phyloP scores from a whole-genome alignment of 2,113 vertebrate genomes.

The Henicopernis longicauda region DNA sequence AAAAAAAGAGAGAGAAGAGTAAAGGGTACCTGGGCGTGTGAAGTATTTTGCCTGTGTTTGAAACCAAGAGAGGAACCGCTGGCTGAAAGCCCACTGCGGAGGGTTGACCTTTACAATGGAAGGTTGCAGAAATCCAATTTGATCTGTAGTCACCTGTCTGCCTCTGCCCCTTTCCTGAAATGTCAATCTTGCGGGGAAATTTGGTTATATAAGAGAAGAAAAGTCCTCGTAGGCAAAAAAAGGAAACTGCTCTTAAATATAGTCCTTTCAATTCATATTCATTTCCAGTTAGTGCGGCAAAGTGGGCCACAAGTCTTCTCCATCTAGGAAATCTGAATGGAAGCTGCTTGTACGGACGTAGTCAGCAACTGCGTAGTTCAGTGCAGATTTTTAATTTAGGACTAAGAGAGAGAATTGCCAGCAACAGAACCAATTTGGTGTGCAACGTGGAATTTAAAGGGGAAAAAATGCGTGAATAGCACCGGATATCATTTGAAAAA shows the following conservation, averaged over 20 bases:
- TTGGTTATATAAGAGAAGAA: constrained; percentile 60
- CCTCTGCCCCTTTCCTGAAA: constrained; percentile 67
- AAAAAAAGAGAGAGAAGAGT: neutral
- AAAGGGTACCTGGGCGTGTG: neutral
- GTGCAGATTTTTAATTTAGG: constrained; percentile 60
- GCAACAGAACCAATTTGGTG: constrained; percentile 32
- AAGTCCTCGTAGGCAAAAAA: constrained; percentile 58
- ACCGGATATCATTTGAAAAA: constrained; percentile 17
- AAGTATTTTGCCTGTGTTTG: neutral
- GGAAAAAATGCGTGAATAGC: neutral
- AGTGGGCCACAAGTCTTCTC: neutral
- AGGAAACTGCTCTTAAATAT: constrained; percentile 1
- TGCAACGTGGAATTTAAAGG: constrained; percentile 25
- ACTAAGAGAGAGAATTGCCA: constrained; percentile 59
- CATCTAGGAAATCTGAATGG: constrained; percentile 46
- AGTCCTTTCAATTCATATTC: constrained; percentile 36
- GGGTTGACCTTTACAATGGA: constrained; percentile 72
- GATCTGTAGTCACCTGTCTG: constrained; percentile 74
- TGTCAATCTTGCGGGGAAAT: constrained; percentile 68
- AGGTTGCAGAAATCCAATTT: constrained; percentile 74
- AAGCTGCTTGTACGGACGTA: neutral
- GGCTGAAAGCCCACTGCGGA: constrained; percentile 24
- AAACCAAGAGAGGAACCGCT: neutral
- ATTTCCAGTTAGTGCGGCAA: neutral
- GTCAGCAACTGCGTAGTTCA: constrained; percentile 1